A percentile compares a stretch with the other conserved stretches of the same genome.
phyloP scores from a whole-genome alignment of 2,888 invertebrate genomes.

The Drosophila prostipennis region DNA sequence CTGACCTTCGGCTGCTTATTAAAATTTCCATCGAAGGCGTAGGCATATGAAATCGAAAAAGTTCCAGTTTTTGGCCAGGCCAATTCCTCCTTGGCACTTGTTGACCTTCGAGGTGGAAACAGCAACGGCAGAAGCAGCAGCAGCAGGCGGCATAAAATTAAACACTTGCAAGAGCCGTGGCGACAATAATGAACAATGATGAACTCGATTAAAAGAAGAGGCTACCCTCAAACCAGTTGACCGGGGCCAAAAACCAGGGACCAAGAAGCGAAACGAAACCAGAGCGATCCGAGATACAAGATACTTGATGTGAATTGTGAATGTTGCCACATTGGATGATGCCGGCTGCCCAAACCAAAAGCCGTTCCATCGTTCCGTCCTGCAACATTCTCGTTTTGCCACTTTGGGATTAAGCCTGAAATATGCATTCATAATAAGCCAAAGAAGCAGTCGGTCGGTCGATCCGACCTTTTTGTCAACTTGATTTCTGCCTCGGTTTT shows the following conservation, averaged over 20 bases:
- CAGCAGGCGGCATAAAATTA: conserved; percentile 77
- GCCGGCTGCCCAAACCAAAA: conserved; percentile 68
- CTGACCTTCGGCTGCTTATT: conserved; percentile 76
- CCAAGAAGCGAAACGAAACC: conserved; percentile 31
- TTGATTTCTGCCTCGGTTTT: conserved; percentile 39
- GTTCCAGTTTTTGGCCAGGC: conserved; percentile 63
- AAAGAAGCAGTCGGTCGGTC: conserved; percentile 41
- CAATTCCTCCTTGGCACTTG: conserved; percentile 77
- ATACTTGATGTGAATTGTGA: conserved; percentile 49
- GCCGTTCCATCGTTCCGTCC: conserved; percentile 53
- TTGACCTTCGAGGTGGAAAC: conserved; percentile 69
- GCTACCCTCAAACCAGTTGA: conserved; percentile 63
- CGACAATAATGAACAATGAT: conserved; percentile 79
- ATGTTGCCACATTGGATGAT: conserved; percentile 43
- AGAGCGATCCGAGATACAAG: conserved; percentile 46
- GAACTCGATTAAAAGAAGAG: conserved; percentile 75
- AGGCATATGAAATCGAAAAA: conserved; percentile 43
- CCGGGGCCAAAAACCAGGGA: conserved; percentile 35
- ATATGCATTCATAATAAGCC: conserved; percentile 75
- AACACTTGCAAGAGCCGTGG: conserved; percentile 73
- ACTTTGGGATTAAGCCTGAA: conserved; percentile 78
- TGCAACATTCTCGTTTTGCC: conserved; percentile 78
- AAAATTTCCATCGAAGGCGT: conserved; percentile 77
- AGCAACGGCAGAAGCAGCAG: conserved; percentile 46
- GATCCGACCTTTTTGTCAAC: conserved; percentile 60